Conservation (phyloP, 1,140 invertebrate genomes). For the Diorhabda carinulata region DNA sequence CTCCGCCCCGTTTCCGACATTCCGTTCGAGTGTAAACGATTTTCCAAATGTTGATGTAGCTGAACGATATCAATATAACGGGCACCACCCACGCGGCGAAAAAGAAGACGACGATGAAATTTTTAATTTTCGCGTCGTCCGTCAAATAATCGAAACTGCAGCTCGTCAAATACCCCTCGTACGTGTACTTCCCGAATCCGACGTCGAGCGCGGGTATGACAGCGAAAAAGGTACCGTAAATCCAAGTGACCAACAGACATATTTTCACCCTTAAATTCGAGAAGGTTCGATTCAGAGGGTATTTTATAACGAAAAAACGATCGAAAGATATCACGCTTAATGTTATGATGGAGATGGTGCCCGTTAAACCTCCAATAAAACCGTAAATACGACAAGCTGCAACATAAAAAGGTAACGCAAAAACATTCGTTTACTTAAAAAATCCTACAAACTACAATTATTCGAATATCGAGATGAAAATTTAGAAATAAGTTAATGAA, state of each 20-base stretch:
- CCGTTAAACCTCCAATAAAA: conserved; percentile 67
- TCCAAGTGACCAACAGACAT: conserved; percentile 64
- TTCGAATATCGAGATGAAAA: too few relatives aligned
- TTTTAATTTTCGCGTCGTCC: conserved; percentile 51
- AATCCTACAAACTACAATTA: too few relatives aligned
- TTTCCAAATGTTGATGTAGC: conserved; percentile 65
- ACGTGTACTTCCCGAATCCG: conserved; percentile 68
- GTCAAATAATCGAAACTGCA: conserved; percentile 79
- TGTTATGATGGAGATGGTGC: conserved; percentile 66
- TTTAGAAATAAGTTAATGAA: too few relatives aligned
- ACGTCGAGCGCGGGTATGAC: conserved; percentile 63
- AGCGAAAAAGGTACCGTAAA: conserved; percentile 66
- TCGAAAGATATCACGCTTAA: conserved; percentile 67
- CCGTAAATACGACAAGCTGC: conserved; percentile 68
- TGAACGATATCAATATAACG: conserved; percentile 63
- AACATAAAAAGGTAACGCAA: conserved; percentile 31
- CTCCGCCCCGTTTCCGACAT: conserved; percentile 28
- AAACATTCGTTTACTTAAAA: too few relatives aligned
- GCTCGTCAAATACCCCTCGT: conserved; percentile 73
- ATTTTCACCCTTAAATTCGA: conserved; percentile 59
- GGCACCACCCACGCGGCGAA: conserved; percentile 66
- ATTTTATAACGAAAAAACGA: conserved; percentile 68
- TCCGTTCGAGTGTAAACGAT: conserved; percentile 52
- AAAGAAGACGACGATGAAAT: conserved; percentile 66
- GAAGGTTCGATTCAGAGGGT: conserved; percentile 62